Percentiles rank a stretch among this genome's conserved stretches.
These are phyloP conservation scores for Copsychus sechellarum DNA, from an alignment of 2,113 vertebrate genomes.

Conservation along the genomic window DNA sequence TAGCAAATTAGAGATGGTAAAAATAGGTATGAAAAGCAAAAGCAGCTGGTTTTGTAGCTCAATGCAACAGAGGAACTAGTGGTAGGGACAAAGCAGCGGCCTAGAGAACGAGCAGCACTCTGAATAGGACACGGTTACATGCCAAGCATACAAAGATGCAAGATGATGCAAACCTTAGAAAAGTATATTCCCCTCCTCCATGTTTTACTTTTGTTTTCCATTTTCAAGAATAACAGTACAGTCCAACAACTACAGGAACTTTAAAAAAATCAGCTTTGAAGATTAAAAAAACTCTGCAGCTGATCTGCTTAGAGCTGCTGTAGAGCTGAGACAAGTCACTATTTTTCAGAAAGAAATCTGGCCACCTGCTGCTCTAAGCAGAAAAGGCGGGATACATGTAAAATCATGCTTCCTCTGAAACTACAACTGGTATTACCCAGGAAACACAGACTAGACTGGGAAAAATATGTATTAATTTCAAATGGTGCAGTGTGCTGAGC, in stretches of 20 bases:
- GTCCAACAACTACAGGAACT: background rate
- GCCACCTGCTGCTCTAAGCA: background rate
- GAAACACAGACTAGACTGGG: background rate
- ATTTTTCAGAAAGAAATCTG: background rate
- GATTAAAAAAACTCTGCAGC: background rate
- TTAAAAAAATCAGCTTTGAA: background rate
- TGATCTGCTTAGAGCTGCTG: background rate
- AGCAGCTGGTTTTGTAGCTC: slow-evolving; percentile 53
- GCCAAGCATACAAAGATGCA: slow-evolving; percentile 51
- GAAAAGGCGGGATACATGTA: background rate
- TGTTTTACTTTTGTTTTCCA: background rate
- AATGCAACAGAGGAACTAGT: slow-evolving; percentile 37
- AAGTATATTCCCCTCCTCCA: background rate
- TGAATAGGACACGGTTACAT: slow-evolving; percentile 6
- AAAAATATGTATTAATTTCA: background rate
- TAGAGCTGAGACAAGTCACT: background rate
- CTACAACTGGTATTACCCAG: background rate
- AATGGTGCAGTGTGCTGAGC: background rate
- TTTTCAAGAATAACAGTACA: background rate
- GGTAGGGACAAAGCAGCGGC: slow-evolving; percentile 21
- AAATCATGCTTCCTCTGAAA: background rate
- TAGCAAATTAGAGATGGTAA: slow-evolving; percentile 62
- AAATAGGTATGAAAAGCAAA: slow-evolving; percentile 68
- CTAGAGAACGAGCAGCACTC: background rate
- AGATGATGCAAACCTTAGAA: slow-evolving; percentile 9